Evolutionary conservation across 2,113 vertebrate species (phyloP).

Genomic region (pig (Sus scrofa)): DNA sequence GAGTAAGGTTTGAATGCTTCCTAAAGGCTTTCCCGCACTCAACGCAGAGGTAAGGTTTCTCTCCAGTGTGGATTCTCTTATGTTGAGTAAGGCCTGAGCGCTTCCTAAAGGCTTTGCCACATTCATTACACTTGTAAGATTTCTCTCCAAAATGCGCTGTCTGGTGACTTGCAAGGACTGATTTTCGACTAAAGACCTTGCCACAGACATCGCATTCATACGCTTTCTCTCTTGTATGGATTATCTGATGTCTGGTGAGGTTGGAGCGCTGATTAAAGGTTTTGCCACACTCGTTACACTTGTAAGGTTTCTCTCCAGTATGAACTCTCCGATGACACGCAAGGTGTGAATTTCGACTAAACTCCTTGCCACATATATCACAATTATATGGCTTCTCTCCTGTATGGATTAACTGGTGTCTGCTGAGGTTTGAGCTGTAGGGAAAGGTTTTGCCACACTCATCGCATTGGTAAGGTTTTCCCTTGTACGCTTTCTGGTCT

Average conservation of each 20-base stretch:
- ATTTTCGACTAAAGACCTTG: conserved; percentile 44
- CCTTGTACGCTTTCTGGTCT: neutral
- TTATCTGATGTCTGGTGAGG: neutral
- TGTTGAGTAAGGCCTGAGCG: neutral
- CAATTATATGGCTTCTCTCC: conserved; percentile 16
- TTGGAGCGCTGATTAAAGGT: neutral
- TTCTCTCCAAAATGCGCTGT: neutral
- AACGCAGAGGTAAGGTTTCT: neutral
- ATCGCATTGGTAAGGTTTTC: conserved; percentile 24
- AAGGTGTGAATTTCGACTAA: neutral
- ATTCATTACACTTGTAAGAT: neutral
- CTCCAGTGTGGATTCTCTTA: neutral
- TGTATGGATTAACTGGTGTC: neutral
- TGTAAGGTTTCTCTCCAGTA: neutral
- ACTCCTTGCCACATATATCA: neutral
- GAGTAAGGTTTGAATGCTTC: neutral
- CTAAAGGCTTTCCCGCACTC: neutral
- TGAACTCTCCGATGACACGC: neutral
- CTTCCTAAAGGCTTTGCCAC: neutral
- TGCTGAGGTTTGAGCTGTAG: neutral
- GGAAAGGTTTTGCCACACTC: conserved; percentile 36
- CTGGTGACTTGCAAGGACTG: neutral
- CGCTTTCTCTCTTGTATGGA: neutral
- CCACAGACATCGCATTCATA: conserved; percentile 23
- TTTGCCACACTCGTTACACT: neutral